Percentiles rank a stretch among this genome's conserved stretches.
Evolutionary conservation across 2,113 vertebrate genomes (phyloP).

Genomic region (Microtus oregoni): DNA sequence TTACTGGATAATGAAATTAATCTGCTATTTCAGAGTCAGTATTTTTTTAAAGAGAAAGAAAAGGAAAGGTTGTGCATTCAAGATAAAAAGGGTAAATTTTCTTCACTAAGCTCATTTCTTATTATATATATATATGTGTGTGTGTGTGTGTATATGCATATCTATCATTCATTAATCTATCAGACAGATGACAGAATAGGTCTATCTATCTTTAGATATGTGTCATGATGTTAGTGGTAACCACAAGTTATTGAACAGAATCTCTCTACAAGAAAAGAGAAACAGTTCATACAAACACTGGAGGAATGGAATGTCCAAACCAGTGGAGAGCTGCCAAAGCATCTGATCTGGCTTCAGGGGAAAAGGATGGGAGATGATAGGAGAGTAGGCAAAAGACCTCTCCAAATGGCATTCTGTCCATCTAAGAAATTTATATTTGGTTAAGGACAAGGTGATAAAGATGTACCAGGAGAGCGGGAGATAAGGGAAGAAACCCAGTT

Average conservation of each 20-base stretch:
- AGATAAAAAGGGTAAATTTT: background rate
- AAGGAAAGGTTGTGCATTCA: background rate
- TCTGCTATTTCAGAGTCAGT: background rate
- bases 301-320: background rate
- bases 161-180: background rate
- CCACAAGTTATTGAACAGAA: background rate
- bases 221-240: background rate
- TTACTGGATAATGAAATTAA: background rate
- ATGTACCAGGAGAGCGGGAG: background rate
- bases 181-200: background rate
- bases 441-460: background rate
- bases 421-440: background rate
- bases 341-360: background rate
- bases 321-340: background rate
- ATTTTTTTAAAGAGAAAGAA: background rate
- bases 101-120: conserved; percentile 1
- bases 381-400: background rate
- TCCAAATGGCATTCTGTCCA: background rate
- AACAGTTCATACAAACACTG: background rate
- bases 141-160: too few relatives aligned
- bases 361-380: background rate
- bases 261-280: background rate
- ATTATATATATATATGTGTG: too few relatives aligned
- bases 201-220: background rate
- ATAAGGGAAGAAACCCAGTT: background rate